Conservation (phyloP, 2,888 invertebrate species). For the Heliconius ethilla region DNA sequence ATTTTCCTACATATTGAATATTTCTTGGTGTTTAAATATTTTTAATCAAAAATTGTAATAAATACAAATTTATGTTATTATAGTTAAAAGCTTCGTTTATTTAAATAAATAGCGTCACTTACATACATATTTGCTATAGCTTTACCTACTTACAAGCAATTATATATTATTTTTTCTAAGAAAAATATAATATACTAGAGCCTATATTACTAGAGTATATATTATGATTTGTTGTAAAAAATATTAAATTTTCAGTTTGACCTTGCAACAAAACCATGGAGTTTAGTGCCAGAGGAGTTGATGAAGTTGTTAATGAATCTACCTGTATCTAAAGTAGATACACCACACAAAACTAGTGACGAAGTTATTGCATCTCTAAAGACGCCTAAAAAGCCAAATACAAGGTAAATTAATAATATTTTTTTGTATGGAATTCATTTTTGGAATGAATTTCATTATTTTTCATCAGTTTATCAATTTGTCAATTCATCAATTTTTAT, state of each 20-base stretch:
- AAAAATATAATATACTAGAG: too few species aligned
- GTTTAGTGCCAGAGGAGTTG: slow-evolving; percentile 81
- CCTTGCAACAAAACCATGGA: slow-evolving; percentile 85
- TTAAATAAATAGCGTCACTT: too few species aligned
- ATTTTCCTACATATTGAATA: not conserved
- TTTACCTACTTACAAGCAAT: too few species aligned
- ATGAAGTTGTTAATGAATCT: slow-evolving; percentile 83
- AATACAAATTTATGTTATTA: too few species aligned
- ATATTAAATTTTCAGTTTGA: slow-evolving; percentile 82
- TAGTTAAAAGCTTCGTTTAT: too few species aligned
- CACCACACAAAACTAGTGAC: slow-evolving; percentile 55
- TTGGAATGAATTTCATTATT: not conserved
- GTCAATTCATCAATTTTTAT: not conserved
- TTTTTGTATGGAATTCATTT: not conserved
- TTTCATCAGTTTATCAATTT: not conserved
- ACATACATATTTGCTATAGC: too few species aligned
- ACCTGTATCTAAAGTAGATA: slow-evolving; percentile 51
- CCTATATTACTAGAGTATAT: too few species aligned
- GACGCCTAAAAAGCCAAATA: slow-evolving; percentile 72
- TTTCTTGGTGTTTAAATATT: not conserved
- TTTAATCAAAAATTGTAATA: not conserved
- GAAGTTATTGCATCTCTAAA: slow-evolving; percentile 77
- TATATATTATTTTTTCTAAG: too few species aligned
- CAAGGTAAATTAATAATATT: slow-evolving; percentile 59
- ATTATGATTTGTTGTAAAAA: not conserved